Evolutionary conservation across 2,888 invertebrate species (phyloP), one percentile per base, ranked within the genome.

Genomic region (Papilio gigon): DNA sequence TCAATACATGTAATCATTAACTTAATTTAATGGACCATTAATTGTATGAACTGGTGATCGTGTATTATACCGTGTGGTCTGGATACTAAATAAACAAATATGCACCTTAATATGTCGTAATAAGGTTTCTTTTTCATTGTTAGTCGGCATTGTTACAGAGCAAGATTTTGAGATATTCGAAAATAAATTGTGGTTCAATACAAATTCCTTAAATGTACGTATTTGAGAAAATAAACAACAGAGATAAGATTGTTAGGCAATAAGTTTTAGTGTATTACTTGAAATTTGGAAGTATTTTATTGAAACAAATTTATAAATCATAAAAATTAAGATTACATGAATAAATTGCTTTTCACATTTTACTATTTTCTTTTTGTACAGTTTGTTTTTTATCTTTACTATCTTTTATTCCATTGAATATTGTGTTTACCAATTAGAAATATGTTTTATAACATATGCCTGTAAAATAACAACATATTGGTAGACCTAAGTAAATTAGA

Each of bases 1-100:
- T 33, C 20, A 58, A 30, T 42, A 56, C 35, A 66, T 27, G 35
- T 40, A 50, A 25, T 47, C 60, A 60, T 66, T 60, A 60, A 66
- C 33, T 60, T 66, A 50, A 60, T 60, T 66, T 60, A 66, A 66
- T 66, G 60, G 60, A 66, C 25, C 66, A 66, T 66, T 60, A 66
- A 66, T 66, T 65, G 35, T 30, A 42, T 11, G 20, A 59, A 33
- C 33, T 30, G 4, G 20, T 5, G 47, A 66, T 50, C 44, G 25
- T n/a, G 17, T 22, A 22, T 25, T 59, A 44, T 12, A 66, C 22
- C 40, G 59, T 47, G 44, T 44, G 58, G 27, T 22, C 33, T n/a
- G 40, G n/a, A 22, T 4, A 56, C 0, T 0, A 17, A 35, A 22
- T 22, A 22, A 59, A 35, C n/a, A 11, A 44, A 37, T 35, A 11